Evolutionary conservation across 2,888 invertebrate genomes (phyloP), one percentile per base, ranked within the genome.

Genomic region (Metacarcinus magister): DNA sequence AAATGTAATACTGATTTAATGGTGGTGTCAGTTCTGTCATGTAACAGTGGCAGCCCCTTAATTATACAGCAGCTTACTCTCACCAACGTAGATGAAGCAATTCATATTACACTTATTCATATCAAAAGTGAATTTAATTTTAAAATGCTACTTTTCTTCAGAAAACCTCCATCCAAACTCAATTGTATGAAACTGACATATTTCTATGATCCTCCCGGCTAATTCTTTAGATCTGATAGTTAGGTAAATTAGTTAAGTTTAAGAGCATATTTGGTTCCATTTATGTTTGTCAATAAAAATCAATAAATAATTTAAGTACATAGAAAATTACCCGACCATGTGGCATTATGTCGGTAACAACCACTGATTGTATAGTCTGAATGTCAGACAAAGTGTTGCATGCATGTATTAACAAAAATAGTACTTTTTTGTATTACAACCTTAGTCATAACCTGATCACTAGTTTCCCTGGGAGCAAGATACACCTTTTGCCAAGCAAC

Each of bases 391-490:
- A 87, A 87, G 19, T 32, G 87, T 87, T 87, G 16, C 87, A 87
- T 87, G 87, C 87, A 39, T 87, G 87, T 39, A 87, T 87, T 87
- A 87, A 87, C 87, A 87, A 87, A 87, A 87, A 87, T 87, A 87
- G 87, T 87, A 39, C 39, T 87, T 39, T 82, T 10, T 87, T 87
- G 87, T 87, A 39, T 87, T 87, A 87, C 87, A 87, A 87, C 87
- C 87, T 87, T 87, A 87, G 87, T 32, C 32, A 87, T 87, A 87
- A 87, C 87, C 87, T 87, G 87, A 87, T 87, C 39, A 39, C 87
- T 87, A 87, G 87, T 87, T 87, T 87, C 87, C 87, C 87, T 87
- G 87, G 87, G 87, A 87, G 87, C 19, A 87, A 16, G 87, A 87
- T 87, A 87, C 87, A 87, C 87, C 32, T 39, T 32, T 32, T 87